Percentiles rank a stretch among this genome's conserved stretches.
phyloP scores from a whole-genome alignment of 2,797 vertebrate species.

The Myotis findleyi region DNA sequence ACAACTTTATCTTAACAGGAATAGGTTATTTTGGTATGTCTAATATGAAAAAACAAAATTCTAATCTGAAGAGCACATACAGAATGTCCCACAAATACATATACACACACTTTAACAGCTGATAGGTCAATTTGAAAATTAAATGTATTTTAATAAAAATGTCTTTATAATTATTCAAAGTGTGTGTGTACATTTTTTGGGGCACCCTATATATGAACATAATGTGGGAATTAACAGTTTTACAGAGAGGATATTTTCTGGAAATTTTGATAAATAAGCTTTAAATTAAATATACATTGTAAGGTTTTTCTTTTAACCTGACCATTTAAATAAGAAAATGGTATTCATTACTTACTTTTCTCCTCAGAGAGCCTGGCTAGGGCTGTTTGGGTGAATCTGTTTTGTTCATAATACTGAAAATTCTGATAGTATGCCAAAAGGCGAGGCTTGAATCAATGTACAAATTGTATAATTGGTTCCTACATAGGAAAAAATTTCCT shows the following conservation, averaged over 20 bases:
- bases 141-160: background rate
- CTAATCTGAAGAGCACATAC: background rate
- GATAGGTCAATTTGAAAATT: background rate
- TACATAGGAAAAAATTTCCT: constrained; percentile 88
- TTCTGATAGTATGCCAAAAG: constrained; percentile 85
- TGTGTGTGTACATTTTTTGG: background rate
- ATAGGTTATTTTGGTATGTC: background rate
- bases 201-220: background rate
- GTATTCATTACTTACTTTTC: constrained; percentile 84
- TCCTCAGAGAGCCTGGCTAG: constrained; percentile 73
- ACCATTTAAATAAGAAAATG: constrained; percentile 87
- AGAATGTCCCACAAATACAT: background rate
- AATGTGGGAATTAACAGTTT: background rate
- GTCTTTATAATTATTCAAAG: background rate
- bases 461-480: constrained; percentile 88
- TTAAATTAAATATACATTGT: constrained; percentile 61
- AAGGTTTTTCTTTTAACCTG: constrained; percentile 83
- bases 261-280: constrained; percentile 31
- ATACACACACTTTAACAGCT: background rate
- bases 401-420: constrained; percentile 79
- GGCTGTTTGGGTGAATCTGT: constrained; percentile 78
- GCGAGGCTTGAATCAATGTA: constrained; percentile 89
- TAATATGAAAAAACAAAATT: constrained; percentile 46
- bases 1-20: background rate
- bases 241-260: background rate